These are phyloP conservation scores for Athalia cordata DNA, from an alignment of 2,888 invertebrate genomes.

Conservation along the genomic window DNA sequence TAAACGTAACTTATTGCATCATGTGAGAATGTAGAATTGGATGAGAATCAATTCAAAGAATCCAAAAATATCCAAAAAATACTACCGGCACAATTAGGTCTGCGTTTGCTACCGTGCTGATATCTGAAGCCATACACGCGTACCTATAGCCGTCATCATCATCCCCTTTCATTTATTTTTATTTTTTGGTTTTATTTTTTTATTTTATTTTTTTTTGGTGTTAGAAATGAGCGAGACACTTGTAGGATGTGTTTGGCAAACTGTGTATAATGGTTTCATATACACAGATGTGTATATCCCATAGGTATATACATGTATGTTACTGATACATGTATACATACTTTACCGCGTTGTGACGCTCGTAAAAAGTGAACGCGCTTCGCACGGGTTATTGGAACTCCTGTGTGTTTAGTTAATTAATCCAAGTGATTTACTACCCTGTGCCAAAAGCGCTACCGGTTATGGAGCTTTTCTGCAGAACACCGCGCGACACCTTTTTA, in stretches of 20 bases:
- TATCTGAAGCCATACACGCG: too few relatives aligned
- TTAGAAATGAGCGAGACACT: constrained; percentile 17
- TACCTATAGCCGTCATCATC: too few relatives aligned
- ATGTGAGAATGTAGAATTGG: too few relatives aligned
- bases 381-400: constrained; percentile 15
- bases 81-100: constrained; percentile 22
- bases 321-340: too few relatives aligned
- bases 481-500: constrained; percentile 2
- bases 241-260: constrained; percentile 13
- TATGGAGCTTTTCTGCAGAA: not conserved
- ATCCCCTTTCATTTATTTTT: too few relatives aligned
- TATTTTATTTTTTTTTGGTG: constrained; percentile 2
- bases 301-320: too few relatives aligned
- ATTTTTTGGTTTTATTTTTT: not conserved
- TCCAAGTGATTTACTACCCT: constrained; percentile 40
- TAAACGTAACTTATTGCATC: too few relatives aligned
- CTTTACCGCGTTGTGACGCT: not conserved
- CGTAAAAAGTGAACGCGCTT: constrained; percentile 4
- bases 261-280: too few relatives aligned
- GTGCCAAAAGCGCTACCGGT: not conserved
- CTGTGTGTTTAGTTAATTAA: constrained; percentile 31
- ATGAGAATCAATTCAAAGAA: too few relatives aligned
- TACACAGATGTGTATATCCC: too few relatives aligned
- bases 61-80: too few relatives aligned
- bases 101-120: not conserved